Evolutionary conservation across 2,888 invertebrate genomes (phyloP), one percentile per base, ranked within the genome.

Genomic region (Netelia melanura): DNA sequence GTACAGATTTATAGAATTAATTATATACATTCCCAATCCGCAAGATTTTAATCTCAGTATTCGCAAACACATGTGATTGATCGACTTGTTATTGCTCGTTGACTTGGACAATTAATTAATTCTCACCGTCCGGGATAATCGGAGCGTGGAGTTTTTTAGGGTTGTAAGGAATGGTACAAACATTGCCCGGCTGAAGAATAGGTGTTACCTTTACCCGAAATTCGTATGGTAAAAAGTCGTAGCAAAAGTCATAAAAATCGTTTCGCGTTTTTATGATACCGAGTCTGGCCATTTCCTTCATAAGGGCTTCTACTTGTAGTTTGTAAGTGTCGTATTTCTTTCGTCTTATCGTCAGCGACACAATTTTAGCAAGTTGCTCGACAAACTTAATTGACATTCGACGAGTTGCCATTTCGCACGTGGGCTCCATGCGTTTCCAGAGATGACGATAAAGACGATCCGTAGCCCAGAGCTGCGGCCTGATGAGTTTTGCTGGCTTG

Each of bases 231-330:
- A 93, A 75, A 83, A 88, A 93, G 0, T 93, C 90, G 2, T 86
- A 81, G 43, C 91, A 92, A 64, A 93, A 93, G 23, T 87, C 61
- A 70, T 92, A 88, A 84, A 93, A 93, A 52, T 93, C 93, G 6
- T 87, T 81, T 8, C 90, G 89, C 0, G 88, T 91, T 58, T 68
- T 44, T 1, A 93, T 88, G 23, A 93, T 90, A 2, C 80, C 83
- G 1, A 92, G 83, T 3, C 86, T 88, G 1, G 93, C 93, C 91
- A 93, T 91, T 48, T 86, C 86, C 21, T 85, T 87, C 84, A 92
- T 89, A 6, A 93, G 79, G 5, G 72, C 83, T 0, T 89, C 25
- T n/a, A 93, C 17, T 3, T 91, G 87, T 0, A 1, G 1, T 8
- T 85, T 86, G 44, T 93, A 93, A 54, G 86, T 87, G 0, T 81